phyloP scores from a whole-genome alignment of 2,797 vertebrate species.

The Ceyx erithaca region DNA sequence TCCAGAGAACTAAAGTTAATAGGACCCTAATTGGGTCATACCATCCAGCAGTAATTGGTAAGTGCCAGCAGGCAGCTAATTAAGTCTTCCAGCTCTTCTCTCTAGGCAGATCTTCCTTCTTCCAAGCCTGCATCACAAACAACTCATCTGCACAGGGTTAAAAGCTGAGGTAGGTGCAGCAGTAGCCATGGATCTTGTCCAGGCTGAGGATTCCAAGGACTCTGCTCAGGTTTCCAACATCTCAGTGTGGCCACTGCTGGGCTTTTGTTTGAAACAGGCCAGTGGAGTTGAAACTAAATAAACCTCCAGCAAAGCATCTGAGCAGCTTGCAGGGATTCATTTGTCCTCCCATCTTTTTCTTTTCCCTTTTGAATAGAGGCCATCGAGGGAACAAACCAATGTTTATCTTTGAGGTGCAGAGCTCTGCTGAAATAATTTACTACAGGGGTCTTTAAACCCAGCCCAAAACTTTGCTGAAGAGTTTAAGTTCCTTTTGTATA shows the following conservation, averaged over 20 bases:
- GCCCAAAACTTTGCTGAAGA: not conserved
- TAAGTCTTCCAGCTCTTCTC: constrained; percentile 12
- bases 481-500: not conserved
- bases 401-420: not conserved
- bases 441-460: not conserved
- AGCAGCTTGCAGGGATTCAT: not conserved
- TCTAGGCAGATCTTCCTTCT: not conserved
- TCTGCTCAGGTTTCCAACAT: not conserved
- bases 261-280: not conserved
- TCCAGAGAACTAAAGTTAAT: constrained; percentile 42
- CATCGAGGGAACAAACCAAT: not conserved
- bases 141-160: not conserved
- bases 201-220: not conserved
- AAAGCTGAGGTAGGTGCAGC: not conserved
- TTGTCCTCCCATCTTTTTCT: not conserved
- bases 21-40: constrained; percentile 8
- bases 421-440: not conserved
- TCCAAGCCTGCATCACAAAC: fast-evolving
- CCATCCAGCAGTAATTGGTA: not conserved
- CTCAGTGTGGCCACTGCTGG: not conserved
- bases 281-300: not conserved
- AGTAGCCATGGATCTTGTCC: fast-evolving
- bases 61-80: constrained; percentile 23
- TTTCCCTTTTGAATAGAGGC: not conserved
- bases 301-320: not conserved